phyloP scores from a whole-genome alignment of 92 coral and sea anemone species.

The Parazoanthus swiftii region DNA sequence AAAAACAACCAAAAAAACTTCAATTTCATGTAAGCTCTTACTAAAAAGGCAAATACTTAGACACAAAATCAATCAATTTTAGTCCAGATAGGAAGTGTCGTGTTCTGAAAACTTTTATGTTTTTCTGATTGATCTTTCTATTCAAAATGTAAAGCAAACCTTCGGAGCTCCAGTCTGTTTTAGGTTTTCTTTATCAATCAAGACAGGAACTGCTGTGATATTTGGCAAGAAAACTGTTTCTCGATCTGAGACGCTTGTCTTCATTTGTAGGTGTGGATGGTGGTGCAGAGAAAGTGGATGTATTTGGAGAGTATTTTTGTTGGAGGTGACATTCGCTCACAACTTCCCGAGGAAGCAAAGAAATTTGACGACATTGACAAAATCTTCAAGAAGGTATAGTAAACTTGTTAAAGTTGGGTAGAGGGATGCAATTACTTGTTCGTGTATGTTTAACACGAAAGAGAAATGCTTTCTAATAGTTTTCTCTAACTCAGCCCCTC shows the following conservation, averaged over 20 bases:
- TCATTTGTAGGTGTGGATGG: conserved; percentile 92
- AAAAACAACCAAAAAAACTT: no score
- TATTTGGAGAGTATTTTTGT: conserved; percentile 96
- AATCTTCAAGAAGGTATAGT: conserved; percentile 92
- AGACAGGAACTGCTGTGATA: neutral
- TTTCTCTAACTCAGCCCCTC: neutral
- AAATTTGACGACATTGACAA: conserved; percentile 98
- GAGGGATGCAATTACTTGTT: no score
- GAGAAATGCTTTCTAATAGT: neutral
- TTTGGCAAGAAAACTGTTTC: neutral
- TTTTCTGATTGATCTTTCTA: no score
- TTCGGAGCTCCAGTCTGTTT: no score
- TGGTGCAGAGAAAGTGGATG: conserved; percentile 99
- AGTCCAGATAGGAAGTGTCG: no score
- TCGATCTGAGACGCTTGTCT: neutral
- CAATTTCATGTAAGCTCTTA: no score
- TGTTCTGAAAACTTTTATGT: no score
- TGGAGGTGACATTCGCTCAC: conserved; percentile 98
- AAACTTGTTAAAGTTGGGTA: neutral
- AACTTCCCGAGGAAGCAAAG: conserved; percentile 98
- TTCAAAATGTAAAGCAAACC: no score
- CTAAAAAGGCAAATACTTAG: no score
- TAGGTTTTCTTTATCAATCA: neutral
- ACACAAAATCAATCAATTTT: no score
- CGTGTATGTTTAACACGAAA: neutral